A percentile compares a stretch with the other conserved stretches of the same genome.
These are phyloP conservation scores for Camponotus floridanus DNA, from an alignment of 1,140 invertebrate species.

Conservation along the genomic window DNA sequence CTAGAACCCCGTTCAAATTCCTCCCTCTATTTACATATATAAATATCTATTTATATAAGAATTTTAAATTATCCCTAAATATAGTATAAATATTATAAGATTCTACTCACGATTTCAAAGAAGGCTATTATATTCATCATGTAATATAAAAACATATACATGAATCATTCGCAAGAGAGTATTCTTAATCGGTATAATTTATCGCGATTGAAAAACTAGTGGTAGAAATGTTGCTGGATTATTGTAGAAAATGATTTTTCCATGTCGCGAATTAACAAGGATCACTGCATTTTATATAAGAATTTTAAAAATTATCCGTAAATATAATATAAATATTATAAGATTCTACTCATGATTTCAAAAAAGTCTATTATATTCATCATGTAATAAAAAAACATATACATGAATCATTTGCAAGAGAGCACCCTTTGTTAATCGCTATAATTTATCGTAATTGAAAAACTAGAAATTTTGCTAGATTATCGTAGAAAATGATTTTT, in stretches of 20 bases:
- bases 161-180: not conserved
- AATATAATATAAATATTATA: conserved; percentile 9
- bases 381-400: not conserved
- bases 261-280: not conserved
- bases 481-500: not conserved
- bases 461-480: not conserved
- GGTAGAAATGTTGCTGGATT: not conserved
- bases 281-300: not conserved
- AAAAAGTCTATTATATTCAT: conserved; percentile 1
- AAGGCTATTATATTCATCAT: conserved; percentile 5
- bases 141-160: not conserved
- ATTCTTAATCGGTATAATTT: conserved; percentile 9
- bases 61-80: conserved; percentile 15
- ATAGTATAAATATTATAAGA: conserved; percentile 10
- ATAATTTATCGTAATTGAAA: conserved; percentile 1
- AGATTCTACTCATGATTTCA: not conserved
- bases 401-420: not conserved
- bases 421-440: not conserved
- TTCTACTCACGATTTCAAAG: not conserved
- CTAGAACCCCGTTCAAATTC: not conserved
- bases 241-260: not conserved
- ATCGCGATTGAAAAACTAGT: not conserved
- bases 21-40: conserved; percentile 6
- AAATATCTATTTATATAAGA: conserved; percentile 31
- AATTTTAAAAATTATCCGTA: conserved; percentile 18